phyloP scores from a whole-genome alignment of 2,797 vertebrate species.

The Syndactyla subalaris region DNA sequence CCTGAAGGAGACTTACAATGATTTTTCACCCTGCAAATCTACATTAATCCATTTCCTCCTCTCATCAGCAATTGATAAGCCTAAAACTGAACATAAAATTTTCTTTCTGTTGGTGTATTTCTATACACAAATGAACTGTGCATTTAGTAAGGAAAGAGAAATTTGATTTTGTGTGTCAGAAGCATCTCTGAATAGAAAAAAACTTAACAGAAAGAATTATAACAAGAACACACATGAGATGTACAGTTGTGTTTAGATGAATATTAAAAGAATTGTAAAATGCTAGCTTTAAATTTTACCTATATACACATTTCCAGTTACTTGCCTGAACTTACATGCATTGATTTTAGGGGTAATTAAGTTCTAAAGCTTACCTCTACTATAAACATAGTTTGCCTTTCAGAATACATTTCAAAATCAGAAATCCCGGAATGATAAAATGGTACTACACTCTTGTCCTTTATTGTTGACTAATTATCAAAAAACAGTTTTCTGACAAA shows the following conservation, averaged over 20 bases:
- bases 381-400: background rate
- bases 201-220: background rate
- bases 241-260: background rate
- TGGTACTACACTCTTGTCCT: background rate
- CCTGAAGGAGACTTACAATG: background rate
- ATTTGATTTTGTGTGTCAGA: background rate
- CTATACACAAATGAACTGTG: background rate
- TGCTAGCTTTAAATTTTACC: background rate
- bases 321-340: background rate
- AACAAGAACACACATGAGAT: background rate
- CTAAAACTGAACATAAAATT: background rate
- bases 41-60: background rate
- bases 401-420: background rate
- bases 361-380: background rate
- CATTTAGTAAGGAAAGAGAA: background rate
- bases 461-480: background rate
- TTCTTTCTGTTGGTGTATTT: background rate
- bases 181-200: background rate
- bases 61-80: background rate
- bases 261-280: background rate
- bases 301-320: background rate
- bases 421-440: background rate
- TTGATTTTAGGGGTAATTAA: background rate
- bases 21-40: conserved; percentile 30
- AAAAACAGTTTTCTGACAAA: conserved; percentile 11